Evolutionary conservation across 2,888 invertebrate genomes (phyloP).

Genomic region (Acrobasis suavella): DNA sequence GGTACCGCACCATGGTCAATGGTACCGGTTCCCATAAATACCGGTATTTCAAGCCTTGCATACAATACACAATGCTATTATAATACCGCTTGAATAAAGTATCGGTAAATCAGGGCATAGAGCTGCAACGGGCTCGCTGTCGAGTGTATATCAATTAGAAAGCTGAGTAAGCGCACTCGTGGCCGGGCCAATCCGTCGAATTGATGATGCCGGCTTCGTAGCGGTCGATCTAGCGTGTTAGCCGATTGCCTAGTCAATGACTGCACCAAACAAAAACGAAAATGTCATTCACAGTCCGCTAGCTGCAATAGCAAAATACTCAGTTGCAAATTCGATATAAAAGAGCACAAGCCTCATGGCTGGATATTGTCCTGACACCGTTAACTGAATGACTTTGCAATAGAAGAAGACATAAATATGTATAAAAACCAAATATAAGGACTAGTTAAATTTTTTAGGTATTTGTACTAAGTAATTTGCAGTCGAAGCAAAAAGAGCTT

Average conservation of each 20-base stretch:
- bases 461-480: too few species aligned
- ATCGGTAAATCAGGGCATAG: neutral
- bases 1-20: too few species aligned
- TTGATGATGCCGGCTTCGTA: slow-evolving; percentile 11
- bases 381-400: too few species aligned
- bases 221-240: slow-evolving; percentile 15
- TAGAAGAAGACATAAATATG: too few species aligned
- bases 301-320: neutral
- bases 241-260: slow-evolving; percentile 13
- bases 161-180: slow-evolving; percentile 22
- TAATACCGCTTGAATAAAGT: neutral
- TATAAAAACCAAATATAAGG: too few species aligned
- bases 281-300: neutral
- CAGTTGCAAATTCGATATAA: too few species aligned
- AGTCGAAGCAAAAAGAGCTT: too few species aligned
- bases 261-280: neutral
- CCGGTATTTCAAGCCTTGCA: too few species aligned
- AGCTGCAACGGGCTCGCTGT: slow-evolving; percentile 14
- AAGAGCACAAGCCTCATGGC: too few species aligned
- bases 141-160: slow-evolving; percentile 25
- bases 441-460: too few species aligned
- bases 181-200: slow-evolving; percentile 19
- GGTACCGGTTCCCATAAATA: too few species aligned
- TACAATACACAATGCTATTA: neutral
- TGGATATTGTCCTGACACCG: too few species aligned